Evolutionary conservation across 2,888 invertebrate genomes (phyloP).

Genomic region (Campoplex capitator): DNA sequence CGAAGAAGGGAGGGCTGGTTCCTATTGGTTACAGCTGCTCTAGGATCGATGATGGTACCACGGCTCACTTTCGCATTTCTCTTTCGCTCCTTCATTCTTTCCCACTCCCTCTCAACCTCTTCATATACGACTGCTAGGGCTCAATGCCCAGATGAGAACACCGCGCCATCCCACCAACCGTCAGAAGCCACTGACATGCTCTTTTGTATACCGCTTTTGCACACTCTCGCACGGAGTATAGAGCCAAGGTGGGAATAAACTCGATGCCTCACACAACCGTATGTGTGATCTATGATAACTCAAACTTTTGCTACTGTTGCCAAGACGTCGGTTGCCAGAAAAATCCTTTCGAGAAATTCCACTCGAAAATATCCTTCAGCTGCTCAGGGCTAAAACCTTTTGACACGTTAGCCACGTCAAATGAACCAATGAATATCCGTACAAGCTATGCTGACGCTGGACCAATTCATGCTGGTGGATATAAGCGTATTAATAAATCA

Average conservation of each 20-base stretch:
- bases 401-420: background rate
- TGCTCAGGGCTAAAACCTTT: background rate
- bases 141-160: slow-evolving; percentile 62
- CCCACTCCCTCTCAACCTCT: slow-evolving; percentile 9
- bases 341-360: background rate
- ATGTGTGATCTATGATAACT: slow-evolving; percentile 3
- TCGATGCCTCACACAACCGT: slow-evolving; percentile 14
- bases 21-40: slow-evolving; percentile 79
- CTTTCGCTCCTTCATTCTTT: slow-evolving; percentile 3
- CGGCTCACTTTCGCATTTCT: slow-evolving; percentile 62
- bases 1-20: slow-evolving; percentile 66
- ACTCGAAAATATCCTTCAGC: background rate
- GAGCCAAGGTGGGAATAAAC: slow-evolving; percentile 28
- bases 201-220: slow-evolving; percentile 18
- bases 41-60: slow-evolving; percentile 77
- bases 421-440: background rate
- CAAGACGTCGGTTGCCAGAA: slow-evolving; percentile 5
- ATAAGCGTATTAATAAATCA: background rate
- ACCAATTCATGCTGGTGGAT: background rate
- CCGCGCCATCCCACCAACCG: slow-evolving; percentile 22
- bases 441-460: background rate
- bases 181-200: slow-evolving; percentile 43
- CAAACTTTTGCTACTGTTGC: slow-evolving; percentile 28
- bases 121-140: slow-evolving; percentile 47
- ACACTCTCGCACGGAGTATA: background rate